Percentiles rank a stretch among this genome's conserved stretches.
These are phyloP conservation scores for Epizoanthus rinbou DNA, from an alignment of 92 coral and sea anemone species.

Conservation along the genomic window DNA sequence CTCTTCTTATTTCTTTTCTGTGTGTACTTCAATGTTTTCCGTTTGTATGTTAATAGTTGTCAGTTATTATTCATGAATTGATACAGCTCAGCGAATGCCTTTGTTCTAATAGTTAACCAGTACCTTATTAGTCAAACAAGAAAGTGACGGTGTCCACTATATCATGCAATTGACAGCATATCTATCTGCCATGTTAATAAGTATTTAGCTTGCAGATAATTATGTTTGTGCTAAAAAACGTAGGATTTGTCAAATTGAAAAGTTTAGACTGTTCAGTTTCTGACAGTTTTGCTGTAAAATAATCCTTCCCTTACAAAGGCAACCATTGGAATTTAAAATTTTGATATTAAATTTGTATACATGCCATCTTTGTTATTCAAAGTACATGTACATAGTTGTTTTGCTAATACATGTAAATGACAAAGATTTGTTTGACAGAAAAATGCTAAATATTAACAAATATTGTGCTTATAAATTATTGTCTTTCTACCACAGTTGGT, in stretches of 20 bases:
- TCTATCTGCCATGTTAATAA: too few relatives aligned
- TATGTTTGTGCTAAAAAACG: too few relatives aligned
- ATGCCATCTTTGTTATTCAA: not conserved
- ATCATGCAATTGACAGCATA: too few relatives aligned
- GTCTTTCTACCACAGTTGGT: not conserved
- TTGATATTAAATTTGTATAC: slow-evolving; percentile 7
- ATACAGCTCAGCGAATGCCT: not conserved
- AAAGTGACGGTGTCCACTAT: not conserved
- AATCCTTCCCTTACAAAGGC: not conserved
- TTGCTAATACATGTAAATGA: not conserved
- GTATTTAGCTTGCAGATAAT: too few relatives aligned
- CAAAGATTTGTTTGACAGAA: slow-evolving; percentile 7
- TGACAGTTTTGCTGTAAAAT: not conserved
- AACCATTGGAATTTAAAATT: not conserved
- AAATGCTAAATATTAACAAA: not conserved
- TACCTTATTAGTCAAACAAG: not conserved
- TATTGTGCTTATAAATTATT: not conserved
- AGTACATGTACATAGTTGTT: not conserved
- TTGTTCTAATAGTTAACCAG: not conserved
- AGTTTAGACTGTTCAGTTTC: not conserved
- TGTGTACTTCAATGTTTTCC: not conserved
- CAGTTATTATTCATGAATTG: not conserved
- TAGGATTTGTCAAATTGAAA: not conserved
- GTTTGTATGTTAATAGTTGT: slow-evolving; percentile 9
- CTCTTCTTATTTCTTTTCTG: not conserved